Conservation (phyloP, 2,113 vertebrate genomes). For the Scomber japonicus region DNA sequence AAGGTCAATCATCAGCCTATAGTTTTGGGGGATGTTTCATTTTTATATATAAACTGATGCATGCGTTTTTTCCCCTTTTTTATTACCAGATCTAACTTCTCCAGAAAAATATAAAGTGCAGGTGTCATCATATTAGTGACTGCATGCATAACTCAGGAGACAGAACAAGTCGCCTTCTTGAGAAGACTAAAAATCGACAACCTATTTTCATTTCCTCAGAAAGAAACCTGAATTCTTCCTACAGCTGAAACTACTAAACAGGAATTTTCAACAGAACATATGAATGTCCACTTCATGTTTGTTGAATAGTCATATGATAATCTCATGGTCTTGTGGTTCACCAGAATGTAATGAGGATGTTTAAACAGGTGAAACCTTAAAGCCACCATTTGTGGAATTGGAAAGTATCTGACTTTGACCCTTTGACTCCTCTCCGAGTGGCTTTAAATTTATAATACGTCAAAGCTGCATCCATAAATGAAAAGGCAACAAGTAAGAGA, state of each 20-base stretch:
- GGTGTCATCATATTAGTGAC: background rate
- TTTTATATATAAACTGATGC: background rate
- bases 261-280: background rate
- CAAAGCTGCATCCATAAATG: too few species aligned
- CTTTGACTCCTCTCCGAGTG: too few species aligned
- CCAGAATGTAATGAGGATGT: background rate
- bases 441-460: too few species aligned
- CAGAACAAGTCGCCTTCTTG: background rate
- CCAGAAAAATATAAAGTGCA: background rate
- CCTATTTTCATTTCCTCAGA: slow-evolving; percentile 8
- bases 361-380: background rate
- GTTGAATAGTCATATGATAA: background rate
- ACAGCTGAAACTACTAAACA: too few species aligned
- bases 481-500: background rate
- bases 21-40: slow-evolving; percentile 32
- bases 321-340: background rate
- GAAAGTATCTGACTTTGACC: too few species aligned
- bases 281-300: slow-evolving; percentile 11
- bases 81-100: slow-evolving; percentile 14
- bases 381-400: background rate
- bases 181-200: background rate
- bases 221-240: background rate
- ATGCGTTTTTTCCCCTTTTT: background rate
- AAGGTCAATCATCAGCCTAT: background rate
- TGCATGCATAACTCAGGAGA: background rate